A percentile compares a stretch with the other conserved stretches of the same genome.
Conservation (phyloP, 2,113 vertebrate species). For the Panthera uncia region DNA sequence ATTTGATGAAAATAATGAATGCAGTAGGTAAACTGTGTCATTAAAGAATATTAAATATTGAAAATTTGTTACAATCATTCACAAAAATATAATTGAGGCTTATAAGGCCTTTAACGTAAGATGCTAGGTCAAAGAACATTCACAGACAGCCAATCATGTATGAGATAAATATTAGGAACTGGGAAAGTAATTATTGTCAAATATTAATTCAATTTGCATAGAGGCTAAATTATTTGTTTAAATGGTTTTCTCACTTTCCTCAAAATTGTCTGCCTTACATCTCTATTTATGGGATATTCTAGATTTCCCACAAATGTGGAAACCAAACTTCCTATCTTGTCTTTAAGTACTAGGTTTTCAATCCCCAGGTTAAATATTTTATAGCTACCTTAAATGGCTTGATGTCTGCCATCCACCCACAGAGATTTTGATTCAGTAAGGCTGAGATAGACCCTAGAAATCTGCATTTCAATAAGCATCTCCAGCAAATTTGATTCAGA, state of each 20-base stretch:
- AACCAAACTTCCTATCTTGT: background rate
- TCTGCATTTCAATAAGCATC: background rate
- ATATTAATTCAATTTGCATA: background rate
- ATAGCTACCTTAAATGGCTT: background rate
- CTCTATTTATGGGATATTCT: background rate
- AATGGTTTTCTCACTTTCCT: background rate
- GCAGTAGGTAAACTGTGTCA: background rate
- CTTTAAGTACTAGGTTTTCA: background rate
- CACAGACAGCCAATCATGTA: background rate
- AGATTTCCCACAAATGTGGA: background rate
- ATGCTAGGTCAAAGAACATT: background rate
- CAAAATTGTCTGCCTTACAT: background rate
- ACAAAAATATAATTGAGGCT: background rate
- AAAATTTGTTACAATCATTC: background rate
- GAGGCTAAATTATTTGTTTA: background rate
- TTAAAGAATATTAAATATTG: background rate
- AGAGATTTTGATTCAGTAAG: background rate
- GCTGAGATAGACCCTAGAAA: background rate
- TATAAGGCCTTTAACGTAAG: background rate
- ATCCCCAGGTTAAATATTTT: background rate
- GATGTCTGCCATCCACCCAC: background rate
- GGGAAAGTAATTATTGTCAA: background rate
- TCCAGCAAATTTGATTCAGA: background rate
- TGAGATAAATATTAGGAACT: background rate
- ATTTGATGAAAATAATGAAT: background rate